Evolutionary conservation across 1,140 invertebrate genomes (phyloP), one percentile per base, ranked within the genome.

Genomic region (Plutomurus gul): DNA sequence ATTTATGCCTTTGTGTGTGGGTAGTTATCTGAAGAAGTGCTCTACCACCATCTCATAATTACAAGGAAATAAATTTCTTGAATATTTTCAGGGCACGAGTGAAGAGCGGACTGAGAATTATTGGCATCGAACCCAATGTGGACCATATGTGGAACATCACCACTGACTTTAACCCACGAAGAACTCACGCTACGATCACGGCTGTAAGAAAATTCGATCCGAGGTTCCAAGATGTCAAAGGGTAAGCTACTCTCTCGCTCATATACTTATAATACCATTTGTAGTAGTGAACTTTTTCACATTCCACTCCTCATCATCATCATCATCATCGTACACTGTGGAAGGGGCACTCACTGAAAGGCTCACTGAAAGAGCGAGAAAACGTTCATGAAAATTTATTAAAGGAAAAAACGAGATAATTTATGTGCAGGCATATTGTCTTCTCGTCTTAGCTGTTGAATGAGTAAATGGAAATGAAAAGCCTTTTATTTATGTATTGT

Each of bases 171-270:
- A 94, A 93, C 85, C 90, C 92, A 30, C 93, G 94, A 84, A 92
- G 95, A 75, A 94, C 94, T 2, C 90, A 91, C 1, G 94, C 94
- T 1, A 93, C 93, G 8, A 94, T 97, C 20, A 96, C 94, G 0
- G 93, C 93, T 0, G 92, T 93, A 72, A 88, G 93, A 49, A 92
- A 85, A 73, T 84, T 82, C 70, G 83, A 84, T 47, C 83, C 83
- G 22, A 71, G 77, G 8, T 80, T 80, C 37, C 82, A 83, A 47
- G 78, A 82, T 43, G 46, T 33, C 33, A 82, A 79, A 80, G 39
- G 47, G 81, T 82, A 82, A 82, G 77, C 22, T 18, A 65, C 30
- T 51, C 27, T n/a, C 30, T 30, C 3, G 10, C 40, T 43, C 40
- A 73, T 40, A 40, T 46, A 43, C 70, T 73, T 16, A 11, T 43